Conservation (phyloP, 2,113 vertebrate species). For the Paraplagusia blochii region DNA sequence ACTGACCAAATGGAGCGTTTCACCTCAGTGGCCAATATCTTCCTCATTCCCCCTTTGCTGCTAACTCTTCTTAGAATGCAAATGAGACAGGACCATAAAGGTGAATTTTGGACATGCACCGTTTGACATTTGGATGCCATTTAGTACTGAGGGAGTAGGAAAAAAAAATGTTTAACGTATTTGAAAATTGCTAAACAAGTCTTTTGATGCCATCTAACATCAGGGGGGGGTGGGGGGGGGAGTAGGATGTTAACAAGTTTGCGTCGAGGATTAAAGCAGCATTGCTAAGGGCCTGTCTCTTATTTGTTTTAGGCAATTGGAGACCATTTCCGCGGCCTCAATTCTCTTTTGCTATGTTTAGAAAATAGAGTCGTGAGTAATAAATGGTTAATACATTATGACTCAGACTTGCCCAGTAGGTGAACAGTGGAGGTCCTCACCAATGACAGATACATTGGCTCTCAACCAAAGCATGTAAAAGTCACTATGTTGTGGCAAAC, state of each 20-base stretch:
- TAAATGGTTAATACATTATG: too few species aligned
- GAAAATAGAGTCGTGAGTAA: too few species aligned
- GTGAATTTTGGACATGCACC: conserved; percentile 67
- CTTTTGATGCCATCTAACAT: conserved; percentile 23
- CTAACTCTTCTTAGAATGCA: conserved; percentile 60
- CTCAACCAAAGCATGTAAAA: too few species aligned
- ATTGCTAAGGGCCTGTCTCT: too few species aligned
- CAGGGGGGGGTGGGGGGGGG: not conserved
- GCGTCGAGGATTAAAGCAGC: too few species aligned
- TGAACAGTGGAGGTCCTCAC: too few species aligned
- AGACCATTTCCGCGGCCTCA: too few species aligned
- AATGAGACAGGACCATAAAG: conserved; percentile 69
- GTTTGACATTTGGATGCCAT: conserved; percentile 77
- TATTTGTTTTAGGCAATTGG: too few species aligned
- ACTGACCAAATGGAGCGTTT: conserved; percentile 55
- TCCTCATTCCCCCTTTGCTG: conserved; percentile 29
- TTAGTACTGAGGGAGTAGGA: conserved; percentile 51
- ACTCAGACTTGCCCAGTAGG: too few species aligned
- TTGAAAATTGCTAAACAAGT: conserved; percentile 52
- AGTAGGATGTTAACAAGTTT: conserved; percentile 34
- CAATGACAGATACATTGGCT: too few species aligned
- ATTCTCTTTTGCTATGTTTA: too few species aligned
- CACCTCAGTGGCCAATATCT: conserved; percentile 39
- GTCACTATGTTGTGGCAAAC: too few species aligned
- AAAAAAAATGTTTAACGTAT: conserved; percentile 59